Base-by-base conservation (phyloP, 2,888 invertebrate species). In the Teinopalpus imperialis region DNA sequence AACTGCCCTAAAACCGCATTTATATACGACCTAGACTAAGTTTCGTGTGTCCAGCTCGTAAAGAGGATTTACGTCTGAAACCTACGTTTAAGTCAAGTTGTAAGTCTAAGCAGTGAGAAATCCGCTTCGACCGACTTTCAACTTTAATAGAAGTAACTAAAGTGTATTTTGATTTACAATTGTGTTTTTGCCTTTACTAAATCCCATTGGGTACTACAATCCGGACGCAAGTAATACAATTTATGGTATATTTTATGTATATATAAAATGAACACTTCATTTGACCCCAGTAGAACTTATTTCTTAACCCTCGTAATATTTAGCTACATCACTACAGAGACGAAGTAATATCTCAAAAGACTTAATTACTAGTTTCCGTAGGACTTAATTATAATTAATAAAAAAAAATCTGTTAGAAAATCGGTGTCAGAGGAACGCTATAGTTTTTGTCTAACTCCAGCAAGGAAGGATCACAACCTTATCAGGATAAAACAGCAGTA, bases 11-110 rank as follows among this genome's bases (percentile, higher is more conserved):
- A 32, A 41, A 24, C 8, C 18, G 27, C 1, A 3, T n/a, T 16
- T 10, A 9, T 10, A 8, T 32, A 32, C 40, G 32, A 24, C 26
- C 18, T 6, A 10, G 26, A 12, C 12, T 10, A 8, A 27, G 14
- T 14, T 27, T n/a, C 43, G 6, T 5, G 20, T 35, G 43, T 35
- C 34, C 34, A 35, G 34, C 26, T 43, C 43, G 35, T 43, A 43
- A 35, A 43, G 14, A 27, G 27, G 27, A 43, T 35, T 43, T 21
- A 35, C 14, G 26, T 27, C 34, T 35, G 12, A 35, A 35, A 35
- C 34, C 18, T 24, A 24, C 10, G 21, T 9, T n/a, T 32, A 20
- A 29, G 16, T n/a, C n/a, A n/a, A n/a, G n/a, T n/a, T n/a, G n/a
- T n/a, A n/a, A n/a, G n/a, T n/a, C n/a, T n/a, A n/a, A n/a, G n/a